Base-by-base conservation (phyloP, 2,888 invertebrate species). In the Buathra laborator region DNA sequence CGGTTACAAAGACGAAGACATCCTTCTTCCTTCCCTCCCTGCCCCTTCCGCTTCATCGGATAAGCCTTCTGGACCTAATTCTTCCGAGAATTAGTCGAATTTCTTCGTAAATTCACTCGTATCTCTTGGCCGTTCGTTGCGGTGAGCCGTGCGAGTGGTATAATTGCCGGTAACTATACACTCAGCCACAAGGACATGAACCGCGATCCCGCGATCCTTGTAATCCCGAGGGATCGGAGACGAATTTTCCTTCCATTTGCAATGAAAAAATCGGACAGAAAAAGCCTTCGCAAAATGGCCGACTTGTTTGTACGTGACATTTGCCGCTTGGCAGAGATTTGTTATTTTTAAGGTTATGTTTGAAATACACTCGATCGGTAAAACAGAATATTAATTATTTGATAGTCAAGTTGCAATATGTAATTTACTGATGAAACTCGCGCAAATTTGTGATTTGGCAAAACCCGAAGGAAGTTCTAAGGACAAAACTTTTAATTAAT, bases 51-150 rank as follows among this genome's bases (percentile, higher is more conserved):
- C 53, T 12, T 37, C 16, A 32, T 14, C 24, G 12, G 24, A 19
- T 59, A 10, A 72, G 59, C 56, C 72, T 72, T 72, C 44, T 37
- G 71, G 56, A 43, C 44, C 71, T 59, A 56, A 56, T 56, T 56
- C 71, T 72, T 72, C 71, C 53, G 24, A 32, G 71, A 56, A 72
- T 56, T 14, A 4, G 59, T 32, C 59, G 59, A 59, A 59, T 59
- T 59, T 59, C 59, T 29, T 29, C 29, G 29, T 24, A 59, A 12
- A 59, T 59, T 59, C 29, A 29, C 29, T 14, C 14, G 24, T 24
- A 14, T 14, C 24, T 14, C 59, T 9, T 14, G 29, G 59, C 32
- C 4, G 14, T 14, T 29, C 59, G 24, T 9, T 29, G 59, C 59
- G 6, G 29, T 14, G 29, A 14, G n/a, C 6, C 59, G 14, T 14